Percentiles rank a stretch among this genome's conserved stretches.
phyloP scores from a whole-genome alignment of 2,797 vertebrate species.

The Apogon hyalosoma region DNA sequence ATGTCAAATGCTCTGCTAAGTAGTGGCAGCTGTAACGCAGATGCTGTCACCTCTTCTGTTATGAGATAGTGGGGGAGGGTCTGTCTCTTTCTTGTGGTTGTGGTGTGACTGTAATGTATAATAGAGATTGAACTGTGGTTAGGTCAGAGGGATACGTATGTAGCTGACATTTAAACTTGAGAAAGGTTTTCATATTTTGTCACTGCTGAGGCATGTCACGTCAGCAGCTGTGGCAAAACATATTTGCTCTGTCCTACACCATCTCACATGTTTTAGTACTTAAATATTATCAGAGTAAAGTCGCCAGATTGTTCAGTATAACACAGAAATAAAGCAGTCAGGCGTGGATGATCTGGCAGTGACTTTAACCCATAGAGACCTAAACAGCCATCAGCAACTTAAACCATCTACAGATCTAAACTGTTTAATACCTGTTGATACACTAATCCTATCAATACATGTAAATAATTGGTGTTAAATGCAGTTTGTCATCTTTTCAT shows the following conservation, averaged over 20 bases:
- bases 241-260: slow-evolving; percentile 8
- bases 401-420: no score
- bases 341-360: background rate
- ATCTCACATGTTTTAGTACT: slow-evolving; percentile 14
- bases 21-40: slow-evolving; percentile 22
- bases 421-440: no score
- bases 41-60: background rate
- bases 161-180: slow-evolving; percentile 25
- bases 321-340: slow-evolving; percentile 24
- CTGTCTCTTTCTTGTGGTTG: slow-evolving; percentile 36
- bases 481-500: no score
- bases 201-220: slow-evolving; percentile 5
- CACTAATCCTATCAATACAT: no score
- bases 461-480: no score
- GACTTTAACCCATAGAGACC: background rate
- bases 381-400: no score
- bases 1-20: background rate
- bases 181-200: slow-evolving; percentile 11
- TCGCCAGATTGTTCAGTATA: slow-evolving; percentile 15
- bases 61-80: background rate
- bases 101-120: background rate
- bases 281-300: slow-evolving; percentile 27
- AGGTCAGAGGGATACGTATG: slow-evolving; percentile 8
- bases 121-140: slow-evolving; percentile 13
- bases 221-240: slow-evolving; percentile 10